Conservation (phyloP, 2,888 invertebrate species). For the Spodoptera picta region DNA sequence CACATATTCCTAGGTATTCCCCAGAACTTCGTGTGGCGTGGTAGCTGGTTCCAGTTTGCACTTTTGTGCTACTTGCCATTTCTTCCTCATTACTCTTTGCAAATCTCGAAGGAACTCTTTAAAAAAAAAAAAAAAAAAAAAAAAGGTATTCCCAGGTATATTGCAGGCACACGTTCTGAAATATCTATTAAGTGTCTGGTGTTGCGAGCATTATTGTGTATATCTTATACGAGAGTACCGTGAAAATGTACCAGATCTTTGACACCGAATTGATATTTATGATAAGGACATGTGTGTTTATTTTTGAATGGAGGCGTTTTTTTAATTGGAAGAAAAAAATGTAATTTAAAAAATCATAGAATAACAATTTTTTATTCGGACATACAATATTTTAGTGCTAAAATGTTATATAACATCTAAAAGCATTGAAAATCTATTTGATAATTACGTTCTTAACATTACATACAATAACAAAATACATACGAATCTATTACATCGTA, state of each 20-base stretch:
- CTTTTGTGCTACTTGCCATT: constrained; percentile 97
- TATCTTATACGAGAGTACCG: no score
- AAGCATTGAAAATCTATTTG: no score
- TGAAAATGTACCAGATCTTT: constrained; percentile 2
- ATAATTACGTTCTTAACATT: no score
- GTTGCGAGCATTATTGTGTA: constrained; percentile 24
- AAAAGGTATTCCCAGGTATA: constrained; percentile 28
- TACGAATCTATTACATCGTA: not conserved
- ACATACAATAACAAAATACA: no score
- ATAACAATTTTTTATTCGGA: no score
- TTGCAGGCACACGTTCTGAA: constrained; percentile 35
- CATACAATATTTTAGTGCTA: no score
- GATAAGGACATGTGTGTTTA: no score
- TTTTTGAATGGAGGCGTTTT: no score
- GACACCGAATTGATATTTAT: constrained; percentile 18
- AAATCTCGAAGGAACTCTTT: constrained; percentile 95
- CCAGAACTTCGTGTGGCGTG: constrained; percentile 96
- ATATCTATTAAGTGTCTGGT: constrained; percentile 40
- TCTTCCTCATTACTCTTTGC: constrained; percentile 97
- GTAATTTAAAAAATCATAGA: no score
- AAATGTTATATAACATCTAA: no score
- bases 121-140: no score
- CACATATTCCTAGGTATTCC: constrained; percentile 68
- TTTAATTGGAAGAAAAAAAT: no score
- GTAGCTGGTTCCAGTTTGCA: constrained; percentile 96